Percentiles rank a stretch among this genome's conserved stretches.
These are phyloP conservation scores for Bombus consobrinus DNA, from an alignment of 1,140 invertebrate species.

Conservation along the genomic window DNA sequence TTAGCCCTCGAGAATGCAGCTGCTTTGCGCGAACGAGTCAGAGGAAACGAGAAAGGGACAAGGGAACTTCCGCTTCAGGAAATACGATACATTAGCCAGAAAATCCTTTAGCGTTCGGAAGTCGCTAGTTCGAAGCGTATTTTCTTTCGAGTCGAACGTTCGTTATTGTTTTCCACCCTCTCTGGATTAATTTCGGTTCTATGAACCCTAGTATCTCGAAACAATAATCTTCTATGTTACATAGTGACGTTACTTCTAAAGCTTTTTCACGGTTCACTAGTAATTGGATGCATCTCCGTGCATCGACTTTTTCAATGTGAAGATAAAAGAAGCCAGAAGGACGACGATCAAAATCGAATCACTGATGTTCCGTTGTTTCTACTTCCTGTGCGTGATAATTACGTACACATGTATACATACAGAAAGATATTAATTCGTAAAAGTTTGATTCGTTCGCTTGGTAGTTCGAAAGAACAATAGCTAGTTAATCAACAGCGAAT, in stretches of 20 bases:
- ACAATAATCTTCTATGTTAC: background rate
- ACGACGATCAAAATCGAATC: slow-evolving; percentile 24
- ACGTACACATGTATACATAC: background rate
- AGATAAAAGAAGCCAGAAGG: slow-evolving; percentile 9
- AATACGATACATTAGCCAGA: background rate
- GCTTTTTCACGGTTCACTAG: background rate
- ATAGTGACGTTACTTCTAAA: background rate
- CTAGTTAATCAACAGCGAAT: slow-evolving; percentile 28
- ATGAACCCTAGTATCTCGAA: too few species aligned
- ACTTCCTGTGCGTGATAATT: background rate
- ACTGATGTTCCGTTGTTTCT: slow-evolving; percentile 45
- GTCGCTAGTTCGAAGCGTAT: background rate
- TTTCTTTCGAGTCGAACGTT: background rate
- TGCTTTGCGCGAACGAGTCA: background rate
- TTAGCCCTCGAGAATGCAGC: slow-evolving; percentile 38
- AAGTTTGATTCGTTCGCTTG: slow-evolving; percentile 30
- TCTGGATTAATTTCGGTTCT: background rate
- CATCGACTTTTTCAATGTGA: background rate
- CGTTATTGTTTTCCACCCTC: too few species aligned
- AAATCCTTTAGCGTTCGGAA: background rate
- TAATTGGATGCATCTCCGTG: background rate
- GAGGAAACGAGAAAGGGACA: background rate
- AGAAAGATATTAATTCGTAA: slow-evolving; percentile 29
- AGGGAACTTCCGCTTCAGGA: background rate
- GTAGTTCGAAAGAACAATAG: slow-evolving; percentile 14